phyloP scores from a whole-genome alignment of 92 coral and sea anemone genomes.

The Porites cylindrica region DNA sequence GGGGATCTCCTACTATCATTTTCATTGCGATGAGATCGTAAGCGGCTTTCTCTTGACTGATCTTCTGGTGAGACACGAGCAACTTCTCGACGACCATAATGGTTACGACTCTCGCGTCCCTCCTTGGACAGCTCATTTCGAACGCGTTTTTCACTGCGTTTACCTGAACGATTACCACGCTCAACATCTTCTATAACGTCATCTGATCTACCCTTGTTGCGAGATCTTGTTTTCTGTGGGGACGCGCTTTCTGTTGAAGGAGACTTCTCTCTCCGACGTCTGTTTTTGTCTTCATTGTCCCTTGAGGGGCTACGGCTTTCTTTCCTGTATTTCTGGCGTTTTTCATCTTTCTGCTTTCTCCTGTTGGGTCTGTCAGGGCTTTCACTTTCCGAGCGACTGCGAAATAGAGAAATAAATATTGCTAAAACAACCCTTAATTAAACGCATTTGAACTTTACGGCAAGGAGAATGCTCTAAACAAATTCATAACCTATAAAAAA shows the following conservation, averaged over 20 bases:
- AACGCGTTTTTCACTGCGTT: conserved; percentile 1
- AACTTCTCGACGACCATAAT: not conserved
- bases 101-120: conserved; percentile 22
- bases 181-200: not conserved
- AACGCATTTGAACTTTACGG: too few relatives aligned
- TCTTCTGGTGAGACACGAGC: conserved; percentile 15
- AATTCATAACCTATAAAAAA: too few relatives aligned
- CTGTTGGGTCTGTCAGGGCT: conserved; percentile 15
- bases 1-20: not conserved
- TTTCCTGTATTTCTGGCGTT: conserved; percentile 11
- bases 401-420: not conserved
- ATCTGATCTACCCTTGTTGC: not conserved
- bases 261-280: conserved; percentile 15
- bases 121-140: not conserved
- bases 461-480: too few relatives aligned
- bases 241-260: conserved; percentile 13
- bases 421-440: not conserved
- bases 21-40: not conserved
- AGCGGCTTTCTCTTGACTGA: not conserved
- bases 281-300: conserved; percentile 13
- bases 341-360: conserved; percentile 24
- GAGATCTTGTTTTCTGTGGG: conserved; percentile 20
- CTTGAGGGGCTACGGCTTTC: conserved; percentile 27
- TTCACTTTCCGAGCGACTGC: conserved; percentile 47
- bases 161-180: not conserved